A percentile compares a stretch with the other conserved stretches of the same genome.
Evolutionary conservation across 2,888 invertebrate genomes (phyloP).

Genomic region (Nezara viridula): DNA sequence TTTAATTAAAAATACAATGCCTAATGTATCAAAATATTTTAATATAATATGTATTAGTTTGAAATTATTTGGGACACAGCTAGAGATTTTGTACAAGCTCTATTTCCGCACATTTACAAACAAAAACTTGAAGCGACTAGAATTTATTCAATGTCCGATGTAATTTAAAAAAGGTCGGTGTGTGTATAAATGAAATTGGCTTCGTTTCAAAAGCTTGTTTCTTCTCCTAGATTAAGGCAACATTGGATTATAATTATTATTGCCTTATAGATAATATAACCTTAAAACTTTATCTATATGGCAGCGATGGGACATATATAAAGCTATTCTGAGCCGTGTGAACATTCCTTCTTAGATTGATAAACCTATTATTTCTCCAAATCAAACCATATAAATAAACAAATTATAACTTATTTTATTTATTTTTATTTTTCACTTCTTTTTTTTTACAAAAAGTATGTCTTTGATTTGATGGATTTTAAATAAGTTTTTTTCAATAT

Average conservation of each 20-base stretch:
- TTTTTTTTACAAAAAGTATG: too few species aligned
- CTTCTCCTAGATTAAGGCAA: slow-evolving; percentile 24
- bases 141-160: slow-evolving; percentile 23
- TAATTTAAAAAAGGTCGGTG: slow-evolving; percentile 35
- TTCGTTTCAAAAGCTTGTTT: slow-evolving; percentile 20
- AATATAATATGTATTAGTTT: neutral
- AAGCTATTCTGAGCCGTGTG: too few species aligned
- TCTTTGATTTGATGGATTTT: too few species aligned
- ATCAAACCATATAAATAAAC: too few species aligned
- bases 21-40: neutral
- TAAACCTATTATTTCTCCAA: too few species aligned
- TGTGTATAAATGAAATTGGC: slow-evolving; percentile 20
- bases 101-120: neutral
- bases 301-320: too few species aligned
- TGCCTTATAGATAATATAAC: neutral
- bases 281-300: neutral
- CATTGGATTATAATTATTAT: neutral
- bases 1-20: too few species aligned
- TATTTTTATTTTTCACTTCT: too few species aligned
- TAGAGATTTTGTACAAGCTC: too few species aligned
- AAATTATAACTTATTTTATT: too few species aligned
- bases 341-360: too few species aligned
- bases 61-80: neutral
- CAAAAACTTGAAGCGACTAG: neutral
- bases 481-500: too few species aligned